Evolutionary conservation across 53 echinoderm and acorn worm genomes (phyloP), one percentile per base, ranked within the genome.

Genomic region (Temnopleurus reevesii): DNA sequence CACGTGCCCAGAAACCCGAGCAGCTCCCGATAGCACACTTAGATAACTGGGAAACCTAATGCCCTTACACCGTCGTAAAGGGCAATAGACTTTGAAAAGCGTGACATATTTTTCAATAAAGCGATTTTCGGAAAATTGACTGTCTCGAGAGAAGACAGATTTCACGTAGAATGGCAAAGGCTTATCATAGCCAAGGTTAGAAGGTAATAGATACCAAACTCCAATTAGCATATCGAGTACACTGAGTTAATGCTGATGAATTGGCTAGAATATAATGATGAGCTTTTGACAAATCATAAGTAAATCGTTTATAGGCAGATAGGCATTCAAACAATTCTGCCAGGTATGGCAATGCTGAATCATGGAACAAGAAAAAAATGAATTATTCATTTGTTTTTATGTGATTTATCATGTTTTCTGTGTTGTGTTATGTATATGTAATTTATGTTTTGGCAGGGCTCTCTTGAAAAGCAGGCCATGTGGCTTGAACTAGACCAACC

Each of bases 41-140:
- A 71, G 79, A 79, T 79, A 79, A 79, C 79, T 79, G 46, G 46
- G 79, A 79, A 79, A 79, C 18, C 41, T 47, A 47, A 79, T 71
- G 71, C 71, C 79, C 46, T 27, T 10, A 17, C 79, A 49, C 10
- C 46, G 13, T 46, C 27, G 13, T 47, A 79, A 79, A 79, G 79
- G 79, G 79, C 79, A 79, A 79, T 79, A 79, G 79, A 79, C 79
- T 79, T 79, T 79, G 79, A 79, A 79, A 71, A 47, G 24, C 79
- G 79, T 46, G 79, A 79, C 79, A 47, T 79, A 79, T 79, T 47
- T 47, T 47, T 79, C 79, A 79, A 79, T 79, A 79, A 49, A 79
- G 27, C 79, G 12, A 79, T 79, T 79, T 79, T 79, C 71, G 23
- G 7, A 71, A 36, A 19, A 71, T 71, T 36, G 21, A 71, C 41